Base-by-base conservation (phyloP, 2,888 invertebrate species). In the Meteorus cinctellus region DNA sequence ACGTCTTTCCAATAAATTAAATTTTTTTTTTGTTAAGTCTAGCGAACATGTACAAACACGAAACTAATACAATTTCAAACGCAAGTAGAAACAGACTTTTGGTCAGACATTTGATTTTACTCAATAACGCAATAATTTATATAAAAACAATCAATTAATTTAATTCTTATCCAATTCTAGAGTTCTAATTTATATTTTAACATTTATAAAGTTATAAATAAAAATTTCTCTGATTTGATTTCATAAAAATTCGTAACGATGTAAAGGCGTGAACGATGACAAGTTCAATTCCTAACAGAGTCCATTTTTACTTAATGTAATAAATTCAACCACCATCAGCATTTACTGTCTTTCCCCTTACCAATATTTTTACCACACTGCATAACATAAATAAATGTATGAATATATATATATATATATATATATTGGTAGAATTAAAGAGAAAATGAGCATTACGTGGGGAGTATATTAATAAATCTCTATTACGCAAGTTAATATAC, bases 381-480 rank as follows among this genome's bases (percentile, higher is more conserved):
- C 16, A 48, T 48, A 48, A 48, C 4, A 48, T 48, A 29, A 27
- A 29, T 16, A 60, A 60, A 29, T 31, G 19, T 62, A n/a, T 31
- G n/a, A 6, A 16, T 16, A 19, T 59, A 59, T 36, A 59, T 55
- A 59, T 36, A 59, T 55, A 24, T 24, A 24, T 24, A 24, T 59
- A 59, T 36, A 36, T 55, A 79, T 19, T 55, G 6, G 19, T 19
- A 19, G 10, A 55, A 55, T 19, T 55, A 79, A 81, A 82, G 78
- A 80, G 77, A 81, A 81, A 77, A 81, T 74, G 81, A 78, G 81
- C 80, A 75, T 80, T 81, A 81, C 79, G 79, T 81, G 80, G 82
- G 82, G 81, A 82, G 79, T 78, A 81, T 85, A 87, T 88, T 88
- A 89, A 89, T 89, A 89, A 89, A 89, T 89, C 89, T 88, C 89